Percentiles rank a stretch among this genome's conserved stretches.
phyloP scores from a whole-genome alignment of 2,797 vertebrate species.

The Australoheros facetus region DNA sequence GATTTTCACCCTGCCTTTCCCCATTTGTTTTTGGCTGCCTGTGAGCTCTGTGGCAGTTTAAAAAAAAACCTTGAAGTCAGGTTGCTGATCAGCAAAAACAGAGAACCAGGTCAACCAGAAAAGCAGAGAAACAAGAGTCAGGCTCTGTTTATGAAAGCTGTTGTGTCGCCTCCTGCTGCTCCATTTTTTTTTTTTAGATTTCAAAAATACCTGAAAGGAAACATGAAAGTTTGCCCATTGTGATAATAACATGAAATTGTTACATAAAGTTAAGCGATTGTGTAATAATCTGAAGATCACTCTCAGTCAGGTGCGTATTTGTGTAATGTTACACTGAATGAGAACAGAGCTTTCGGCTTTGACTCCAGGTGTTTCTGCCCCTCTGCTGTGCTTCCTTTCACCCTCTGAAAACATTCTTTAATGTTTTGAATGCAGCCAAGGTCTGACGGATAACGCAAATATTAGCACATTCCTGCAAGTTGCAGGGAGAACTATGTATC shows the following conservation, averaged over 20 bases:
- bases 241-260: background rate
- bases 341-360: constrained; percentile 37
- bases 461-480: constrained; percentile 79
- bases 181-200: background rate
- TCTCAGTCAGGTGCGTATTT: constrained; percentile 49
- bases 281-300: background rate
- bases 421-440: constrained; percentile 58
- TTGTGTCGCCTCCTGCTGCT: constrained; percentile 22
- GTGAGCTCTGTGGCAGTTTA: constrained; percentile 41
- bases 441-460: constrained; percentile 77
- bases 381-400: constrained; percentile 46
- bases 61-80: constrained; percentile 59
- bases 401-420: constrained; percentile 60
- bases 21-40: constrained; percentile 55
- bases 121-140: constrained; percentile 17
- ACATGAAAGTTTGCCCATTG: constrained; percentile 13
- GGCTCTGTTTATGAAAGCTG: constrained; percentile 20
- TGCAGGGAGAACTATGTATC: constrained; percentile 53
- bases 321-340: constrained; percentile 51
- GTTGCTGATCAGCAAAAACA: constrained; percentile 68
- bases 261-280: background rate
- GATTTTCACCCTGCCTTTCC: constrained; percentile 51
- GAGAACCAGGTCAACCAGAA: constrained; percentile 40
- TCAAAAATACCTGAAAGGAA: constrained; percentile 6
- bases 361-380: constrained; percentile 52